Evolutionary conservation across 2,113 vertebrate genomes (phyloP), one percentile per base, ranked within the genome.

Genomic region (Tyto alba): DNA sequence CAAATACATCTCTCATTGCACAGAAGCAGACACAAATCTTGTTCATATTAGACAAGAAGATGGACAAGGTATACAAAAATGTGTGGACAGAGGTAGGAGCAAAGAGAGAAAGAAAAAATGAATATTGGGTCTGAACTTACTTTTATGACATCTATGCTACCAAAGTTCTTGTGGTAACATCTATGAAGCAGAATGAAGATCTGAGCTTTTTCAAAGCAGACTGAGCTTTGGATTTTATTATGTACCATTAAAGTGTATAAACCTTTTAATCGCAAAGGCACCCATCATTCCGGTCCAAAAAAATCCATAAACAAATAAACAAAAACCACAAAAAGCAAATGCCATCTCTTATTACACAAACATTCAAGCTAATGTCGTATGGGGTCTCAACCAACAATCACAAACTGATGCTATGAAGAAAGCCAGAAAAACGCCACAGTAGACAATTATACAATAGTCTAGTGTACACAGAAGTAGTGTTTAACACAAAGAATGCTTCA

Each of bases 61-160:
- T 34, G 48, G 67, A 27, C 53, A 45, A 76, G 3, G 21, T 47
- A 23, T 7, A n/a, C 9, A 67, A 52, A 48, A 79, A 47, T 14
- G 22, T 0, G 0, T 5, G 9, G 18, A 10, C 9, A 60, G 23
- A 73, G 34, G 17, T 5, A 74, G 32, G 20, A 74, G 12, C 11
- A 67, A 45, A 85, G 32, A n/a, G 15, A 16, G 13, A 27, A 57
- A 55, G n/a, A n/a, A 76, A 66, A 15, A 1, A 2, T 18, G 36
- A 60, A 11, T 32, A 30, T 22, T 67, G 5, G 13, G 4, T 55
- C 21, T 71, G 38, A 79, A 71, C 72, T 92, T 23, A 16, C 17
- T 88, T 85, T 66, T 47, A 30, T 26, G 25, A 30, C 16, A 34
- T 36, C 40, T 75, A 43, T 2, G 6, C 19, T 53, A 53, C 40